Base-by-base conservation (phyloP, 2,888 invertebrate species). In the Gibbula magus region DNA sequence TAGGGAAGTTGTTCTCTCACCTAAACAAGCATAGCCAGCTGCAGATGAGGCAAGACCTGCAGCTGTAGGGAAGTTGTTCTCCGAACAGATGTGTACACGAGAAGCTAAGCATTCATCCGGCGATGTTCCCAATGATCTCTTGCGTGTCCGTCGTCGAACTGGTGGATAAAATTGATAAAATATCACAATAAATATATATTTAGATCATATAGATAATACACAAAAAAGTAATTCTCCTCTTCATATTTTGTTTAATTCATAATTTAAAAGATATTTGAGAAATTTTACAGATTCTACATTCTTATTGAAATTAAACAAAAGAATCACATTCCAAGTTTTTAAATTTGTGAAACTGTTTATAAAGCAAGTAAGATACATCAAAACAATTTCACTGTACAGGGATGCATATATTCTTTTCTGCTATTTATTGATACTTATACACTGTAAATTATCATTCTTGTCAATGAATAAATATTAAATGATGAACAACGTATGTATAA, bases 11-110 rank as follows among this genome's bases (percentile, higher is more conserved):
- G 45, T 45, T 45, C 45, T 45, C 45, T 77, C 89, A 95, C 95
- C 95, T 88, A 99, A 93, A 92, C 98, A 98, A 2, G 99, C 99
- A 93, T 98, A 99, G 3, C 99, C 99, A 56, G 99, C 98, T 35
- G 99, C 99, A 80, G 99, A 99, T 0, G 99, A 99, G 0, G 99
- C 99, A 74, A 99, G 94, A 0, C 99, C 99, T 79, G 99, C 99
- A 3, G 98, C 98, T 3, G 99, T 99, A 16, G 99, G 99, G 91
- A 99, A 99, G 94, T 99, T 99, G 93, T 99, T 99, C 91, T 95
- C 95, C 0, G 94, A 94, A 52, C 90, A 90, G 74, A 93, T 91
- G 82, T 91, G 92, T 8, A 93, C 85, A 67, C 89, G 88, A 88
- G 88, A 88, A 75, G 83, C 78, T 8, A 85, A 22, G 39, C 53